phyloP scores from a whole-genome alignment of 2,888 invertebrate genomes.

The Invenusta paracnida region DNA sequence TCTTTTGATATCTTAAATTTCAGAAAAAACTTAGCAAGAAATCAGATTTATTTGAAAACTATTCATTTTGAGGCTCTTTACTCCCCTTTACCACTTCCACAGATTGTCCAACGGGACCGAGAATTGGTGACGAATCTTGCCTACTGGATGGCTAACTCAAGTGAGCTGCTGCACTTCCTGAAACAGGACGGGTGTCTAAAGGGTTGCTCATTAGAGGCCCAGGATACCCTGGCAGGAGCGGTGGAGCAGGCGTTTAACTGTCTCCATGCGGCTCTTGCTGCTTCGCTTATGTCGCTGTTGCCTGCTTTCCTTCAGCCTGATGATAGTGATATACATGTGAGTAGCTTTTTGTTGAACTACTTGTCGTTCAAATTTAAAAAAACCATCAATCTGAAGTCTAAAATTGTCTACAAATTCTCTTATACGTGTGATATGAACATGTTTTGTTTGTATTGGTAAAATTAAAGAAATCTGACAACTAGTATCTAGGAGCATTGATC shows the following conservation, averaged over 20 bases:
- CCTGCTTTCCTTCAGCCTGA: not conserved
- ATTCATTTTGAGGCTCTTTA: not conserved
- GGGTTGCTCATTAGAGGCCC: slow-evolving; percentile 73
- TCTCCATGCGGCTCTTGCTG: slow-evolving; percentile 1
- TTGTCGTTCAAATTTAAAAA: no score
- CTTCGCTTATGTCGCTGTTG: not conserved
- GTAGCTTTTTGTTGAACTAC: no score
- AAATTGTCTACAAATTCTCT: no score
- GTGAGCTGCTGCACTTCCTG: slow-evolving; percentile 87
- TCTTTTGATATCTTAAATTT: no score
- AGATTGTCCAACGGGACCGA: slow-evolving; percentile 45
- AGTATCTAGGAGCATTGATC: no score
- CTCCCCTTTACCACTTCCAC: not conserved
- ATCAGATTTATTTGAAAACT: not conserved
- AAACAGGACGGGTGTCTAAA: slow-evolving; percentile 90
- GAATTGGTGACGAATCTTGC: slow-evolving; percentile 57
- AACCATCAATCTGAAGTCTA: no score
- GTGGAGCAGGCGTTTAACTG: slow-evolving; percentile 73
- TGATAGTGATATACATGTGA: slow-evolving; percentile 25
- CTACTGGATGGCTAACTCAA: slow-evolving; percentile 90
- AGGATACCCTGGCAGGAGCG: slow-evolving; percentile 84
- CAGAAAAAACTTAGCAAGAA: not conserved
- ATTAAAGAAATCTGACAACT: no score
- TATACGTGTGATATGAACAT: no score
- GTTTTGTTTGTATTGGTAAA: no score